A percentile compares a stretch with the other conserved stretches of the same genome.
phyloP scores from a whole-genome alignment of 2,113 vertebrate genomes.

The Lonchura striata region DNA sequence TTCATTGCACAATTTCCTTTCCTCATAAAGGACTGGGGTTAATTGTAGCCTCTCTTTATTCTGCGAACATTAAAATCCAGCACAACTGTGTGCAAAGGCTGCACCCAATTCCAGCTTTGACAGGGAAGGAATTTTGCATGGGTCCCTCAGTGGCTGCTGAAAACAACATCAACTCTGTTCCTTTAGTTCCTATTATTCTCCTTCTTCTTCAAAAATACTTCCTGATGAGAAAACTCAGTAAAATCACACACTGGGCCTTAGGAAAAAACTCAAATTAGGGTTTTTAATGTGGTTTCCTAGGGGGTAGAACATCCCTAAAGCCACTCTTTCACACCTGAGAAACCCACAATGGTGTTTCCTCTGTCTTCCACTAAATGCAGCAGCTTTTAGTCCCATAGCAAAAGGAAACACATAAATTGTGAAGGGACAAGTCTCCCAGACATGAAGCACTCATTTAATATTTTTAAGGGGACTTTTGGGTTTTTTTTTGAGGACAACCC shows the following conservation, averaged over 20 bases:
- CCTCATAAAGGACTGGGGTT: background rate
- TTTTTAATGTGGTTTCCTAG: background rate
- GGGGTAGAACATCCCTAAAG: background rate
- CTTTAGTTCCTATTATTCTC: background rate
- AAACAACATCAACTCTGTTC: background rate
- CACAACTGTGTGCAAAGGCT: background rate
- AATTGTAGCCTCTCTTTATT: background rate
- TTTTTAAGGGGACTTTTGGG: fast-evolving
- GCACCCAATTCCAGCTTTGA: background rate
- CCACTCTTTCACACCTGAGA: background rate
- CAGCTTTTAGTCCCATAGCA: background rate
- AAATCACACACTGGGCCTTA: background rate
- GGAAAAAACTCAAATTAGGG: background rate
- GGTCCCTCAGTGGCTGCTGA: background rate
- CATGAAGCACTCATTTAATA: background rate
- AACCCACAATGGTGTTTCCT: background rate
- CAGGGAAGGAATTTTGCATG: background rate
- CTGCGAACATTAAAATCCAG: background rate
- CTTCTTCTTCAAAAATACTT: background rate
- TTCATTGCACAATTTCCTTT: background rate
- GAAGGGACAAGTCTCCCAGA: background rate
- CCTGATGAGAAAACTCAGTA: background rate
- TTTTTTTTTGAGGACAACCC: background rate
- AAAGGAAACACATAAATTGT: background rate
- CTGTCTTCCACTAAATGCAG: background rate